Percentiles rank a stretch among this genome's conserved stretches.
Conservation (phyloP, 1,140 invertebrate genomes). For the Goniozus legneri region DNA sequence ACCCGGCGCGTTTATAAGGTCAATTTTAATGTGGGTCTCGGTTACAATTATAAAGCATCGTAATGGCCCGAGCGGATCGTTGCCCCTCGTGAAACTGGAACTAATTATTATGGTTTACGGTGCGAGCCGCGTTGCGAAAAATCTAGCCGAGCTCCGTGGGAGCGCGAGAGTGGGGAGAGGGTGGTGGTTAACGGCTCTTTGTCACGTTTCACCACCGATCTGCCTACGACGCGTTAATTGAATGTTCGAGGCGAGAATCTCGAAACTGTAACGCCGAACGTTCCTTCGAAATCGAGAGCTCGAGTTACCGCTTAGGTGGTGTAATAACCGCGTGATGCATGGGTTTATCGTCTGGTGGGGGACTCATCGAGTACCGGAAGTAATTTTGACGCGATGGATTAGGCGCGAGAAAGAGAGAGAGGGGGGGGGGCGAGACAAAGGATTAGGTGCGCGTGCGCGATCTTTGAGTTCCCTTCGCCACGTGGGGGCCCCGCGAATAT, state of each 20-base stretch:
- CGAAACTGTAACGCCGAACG: too few relatives aligned
- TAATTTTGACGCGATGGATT: background rate
- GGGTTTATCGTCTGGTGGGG: too few relatives aligned
- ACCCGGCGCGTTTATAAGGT: conserved; percentile 34
- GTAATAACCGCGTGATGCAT: too few relatives aligned
- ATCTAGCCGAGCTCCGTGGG: conserved; percentile 10
- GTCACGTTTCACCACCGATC: too few relatives aligned
- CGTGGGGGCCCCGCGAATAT: conserved; percentile 29
- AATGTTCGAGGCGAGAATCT: too few relatives aligned
- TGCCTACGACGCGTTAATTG: too few relatives aligned
- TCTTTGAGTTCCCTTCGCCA: conserved; percentile 23
- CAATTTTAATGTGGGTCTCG: conserved; percentile 40
- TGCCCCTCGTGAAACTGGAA: conserved; percentile 38
- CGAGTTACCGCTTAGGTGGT: too few relatives aligned
- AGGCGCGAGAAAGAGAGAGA: background rate
- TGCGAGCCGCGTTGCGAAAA: conserved; percentile 33
- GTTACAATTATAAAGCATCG: conserved; percentile 37
- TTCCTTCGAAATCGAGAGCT: too few relatives aligned
- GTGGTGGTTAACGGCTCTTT: background rate
- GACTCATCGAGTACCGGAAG: too few relatives aligned
- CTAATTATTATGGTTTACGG: conserved; percentile 37
- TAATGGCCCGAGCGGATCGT: conserved; percentile 27
- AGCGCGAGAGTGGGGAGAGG: background rate
- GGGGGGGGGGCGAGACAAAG: conserved; percentile 12
- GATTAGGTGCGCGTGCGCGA: conserved; percentile 17